Evolutionary conservation across 2,888 invertebrate genomes (phyloP).

Genomic region (Metalampra italica): DNA sequence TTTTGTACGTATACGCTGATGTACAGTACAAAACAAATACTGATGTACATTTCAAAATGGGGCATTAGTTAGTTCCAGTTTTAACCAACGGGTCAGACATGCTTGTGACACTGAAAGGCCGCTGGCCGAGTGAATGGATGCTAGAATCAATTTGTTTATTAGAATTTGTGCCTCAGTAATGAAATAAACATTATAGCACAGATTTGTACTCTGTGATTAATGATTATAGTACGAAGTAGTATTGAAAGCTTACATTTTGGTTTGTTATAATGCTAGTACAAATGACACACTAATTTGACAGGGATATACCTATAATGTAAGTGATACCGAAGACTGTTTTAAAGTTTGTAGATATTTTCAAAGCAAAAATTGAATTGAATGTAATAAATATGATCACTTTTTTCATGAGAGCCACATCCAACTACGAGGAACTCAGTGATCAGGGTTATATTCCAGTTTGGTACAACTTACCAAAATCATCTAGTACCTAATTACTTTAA

Average conservation of each 20-base stretch:
- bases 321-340: conserved; percentile 74
- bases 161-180: conserved; percentile 37
- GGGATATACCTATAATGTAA: conserved; percentile 70
- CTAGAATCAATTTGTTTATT: conserved; percentile 31
- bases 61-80: no score
- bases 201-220: no score
- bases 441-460: conserved; percentile 66
- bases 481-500: conserved; percentile 67
- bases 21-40: no score
- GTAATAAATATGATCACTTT: conserved; percentile 34
- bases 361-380: conserved; percentile 45
- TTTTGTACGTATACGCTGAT: no score
- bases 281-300: conserved; percentile 69
- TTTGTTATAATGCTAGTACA: conserved; percentile 69
- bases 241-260: conserved; percentile 46
- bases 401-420: conserved; percentile 32
- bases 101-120: no score
- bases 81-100: no score
- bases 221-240: conserved; percentile 30
- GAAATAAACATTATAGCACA: conserved; percentile 15
- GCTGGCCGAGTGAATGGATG: background rate
- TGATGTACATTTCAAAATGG: no score
- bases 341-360: conserved; percentile 70
- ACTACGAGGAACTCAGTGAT: conserved; percentile 46
- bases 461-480: conserved; percentile 60